Conservation (phyloP, 1,140 invertebrate species). For the Dendrolimus punctatus region DNA sequence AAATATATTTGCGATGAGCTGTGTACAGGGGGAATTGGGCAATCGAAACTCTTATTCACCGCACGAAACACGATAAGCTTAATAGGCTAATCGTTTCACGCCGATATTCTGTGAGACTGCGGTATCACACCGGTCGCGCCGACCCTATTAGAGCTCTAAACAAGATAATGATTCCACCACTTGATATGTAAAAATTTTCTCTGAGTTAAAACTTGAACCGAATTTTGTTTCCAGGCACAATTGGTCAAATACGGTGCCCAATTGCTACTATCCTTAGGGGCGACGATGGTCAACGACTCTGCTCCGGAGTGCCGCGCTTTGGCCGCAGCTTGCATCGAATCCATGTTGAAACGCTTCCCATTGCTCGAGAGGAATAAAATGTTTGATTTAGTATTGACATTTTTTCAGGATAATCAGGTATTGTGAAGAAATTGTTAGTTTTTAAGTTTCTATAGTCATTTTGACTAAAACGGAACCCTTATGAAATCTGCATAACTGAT, state of each 20-base stretch:
- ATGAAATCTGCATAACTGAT: too few species aligned
- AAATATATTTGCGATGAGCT: too few species aligned
- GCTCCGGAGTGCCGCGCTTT: constrained; percentile 77
- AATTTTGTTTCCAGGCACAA: constrained; percentile 67
- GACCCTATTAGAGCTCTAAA: too few species aligned
- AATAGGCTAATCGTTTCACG: too few species aligned
- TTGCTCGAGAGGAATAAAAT: constrained; percentile 74
- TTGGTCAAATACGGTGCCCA: constrained; percentile 76
- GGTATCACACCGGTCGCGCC: too few species aligned
- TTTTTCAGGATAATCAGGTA: constrained; percentile 80
- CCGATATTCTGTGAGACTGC: too few species aligned
- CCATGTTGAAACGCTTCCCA: constrained; percentile 74
- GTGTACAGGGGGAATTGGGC: too few species aligned
- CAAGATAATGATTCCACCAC: too few species aligned
- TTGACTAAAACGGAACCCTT: neutral
- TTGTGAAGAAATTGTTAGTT: neutral
- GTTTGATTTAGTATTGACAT: constrained; percentile 77
- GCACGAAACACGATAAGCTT: too few species aligned
- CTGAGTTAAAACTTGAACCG: neutral
- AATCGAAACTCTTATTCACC: too few species aligned
- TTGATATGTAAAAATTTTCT: too few species aligned
- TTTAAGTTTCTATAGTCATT: neutral
- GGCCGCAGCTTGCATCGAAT: constrained; percentile 78
- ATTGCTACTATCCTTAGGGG: constrained; percentile 83
- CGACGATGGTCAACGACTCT: constrained; percentile 82